A percentile compares a stretch with the other conserved stretches of the same genome.
Conservation (phyloP, 2,797 vertebrate species). For the Notolabrus celidotus region DNA sequence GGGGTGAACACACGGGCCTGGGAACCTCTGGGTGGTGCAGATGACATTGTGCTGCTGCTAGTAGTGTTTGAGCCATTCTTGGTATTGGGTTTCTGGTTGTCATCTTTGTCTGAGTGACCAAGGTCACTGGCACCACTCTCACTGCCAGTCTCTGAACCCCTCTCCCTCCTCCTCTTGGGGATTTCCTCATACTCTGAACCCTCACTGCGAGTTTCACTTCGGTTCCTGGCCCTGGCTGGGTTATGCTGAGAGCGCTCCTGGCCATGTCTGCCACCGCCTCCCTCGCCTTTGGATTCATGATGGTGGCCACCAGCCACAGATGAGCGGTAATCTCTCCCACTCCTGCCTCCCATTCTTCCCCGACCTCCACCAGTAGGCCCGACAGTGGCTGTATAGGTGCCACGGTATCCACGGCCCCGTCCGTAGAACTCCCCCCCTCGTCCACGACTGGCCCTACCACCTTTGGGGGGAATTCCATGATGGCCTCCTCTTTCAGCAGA, state of each 20-base stretch:
- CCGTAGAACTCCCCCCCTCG: constrained; percentile 93
- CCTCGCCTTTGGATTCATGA: constrained; percentile 80
- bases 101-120: constrained; percentile 91
- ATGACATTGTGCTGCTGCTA: constrained; percentile 38
- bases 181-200: constrained; percentile 95
- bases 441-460: constrained; percentile 82
- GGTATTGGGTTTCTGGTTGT: constrained; percentile 75
- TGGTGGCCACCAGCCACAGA: constrained; percentile 81
- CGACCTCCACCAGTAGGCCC: constrained; percentile 80
- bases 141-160: constrained; percentile 93
- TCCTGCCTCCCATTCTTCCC: constrained; percentile 85
- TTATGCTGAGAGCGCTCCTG: constrained; percentile 82
- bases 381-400: constrained; percentile 86
- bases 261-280: constrained; percentile 70
- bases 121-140: constrained; percentile 90
- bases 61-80: constrained; percentile 72
- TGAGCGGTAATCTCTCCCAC: constrained; percentile 87
- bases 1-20: constrained; percentile 93
- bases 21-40: constrained; percentile 76
- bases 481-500: constrained; percentile 85
- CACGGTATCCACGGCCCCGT: constrained; percentile 91
- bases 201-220: constrained; percentile 94
- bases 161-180: constrained; percentile 91
- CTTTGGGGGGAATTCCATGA: constrained; percentile 76
- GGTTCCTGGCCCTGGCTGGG: constrained; percentile 87